Evolutionary conservation across 2,888 invertebrate genomes (phyloP).

Genomic region (Liposcelis brunnea): DNA sequence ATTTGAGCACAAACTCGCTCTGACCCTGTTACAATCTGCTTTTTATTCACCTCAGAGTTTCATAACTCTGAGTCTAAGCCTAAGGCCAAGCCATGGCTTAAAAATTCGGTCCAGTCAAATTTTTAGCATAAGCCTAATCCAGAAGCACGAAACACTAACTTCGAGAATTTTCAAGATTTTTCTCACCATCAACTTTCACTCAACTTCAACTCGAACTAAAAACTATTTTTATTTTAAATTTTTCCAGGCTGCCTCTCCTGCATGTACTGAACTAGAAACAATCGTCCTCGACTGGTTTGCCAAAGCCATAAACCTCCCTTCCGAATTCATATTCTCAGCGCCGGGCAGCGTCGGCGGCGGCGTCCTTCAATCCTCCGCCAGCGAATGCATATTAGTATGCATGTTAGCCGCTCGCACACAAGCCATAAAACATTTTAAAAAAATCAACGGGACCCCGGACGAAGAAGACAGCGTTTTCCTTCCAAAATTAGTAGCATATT

Average conservation of each 20-base stretch:
- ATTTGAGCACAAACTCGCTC: too few species aligned
- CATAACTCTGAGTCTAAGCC: too few species aligned
- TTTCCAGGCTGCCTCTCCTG: slow-evolving; percentile 60
- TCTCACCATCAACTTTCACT: too few species aligned
- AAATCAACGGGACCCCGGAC: slow-evolving; percentile 28
- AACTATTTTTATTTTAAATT: not conserved
- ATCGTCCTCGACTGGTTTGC: slow-evolving; percentile 69
- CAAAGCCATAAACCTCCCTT: slow-evolving; percentile 53
- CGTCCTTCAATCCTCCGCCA: slow-evolving; percentile 40
- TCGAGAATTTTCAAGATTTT: too few species aligned
- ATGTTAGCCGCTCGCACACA: slow-evolving; percentile 58
- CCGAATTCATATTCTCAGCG: slow-evolving; percentile 37
- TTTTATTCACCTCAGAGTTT: too few species aligned
- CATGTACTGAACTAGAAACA: slow-evolving; percentile 70
- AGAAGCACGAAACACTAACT: too few species aligned
- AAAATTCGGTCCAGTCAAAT: too few species aligned
- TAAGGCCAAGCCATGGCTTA: too few species aligned
- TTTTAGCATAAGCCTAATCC: too few species aligned
- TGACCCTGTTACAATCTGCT: too few species aligned
- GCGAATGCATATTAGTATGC: slow-evolving; percentile 62
- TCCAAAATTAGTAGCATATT: slow-evolving; percentile 59
- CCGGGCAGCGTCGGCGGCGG: slow-evolving; percentile 48
- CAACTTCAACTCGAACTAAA: not conserved
- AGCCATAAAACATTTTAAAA: slow-evolving; percentile 48
- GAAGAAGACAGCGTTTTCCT: slow-evolving; percentile 50